phyloP scores from a whole-genome alignment of 2,113 vertebrate species.

The Galemys pyrenaicus region DNA sequence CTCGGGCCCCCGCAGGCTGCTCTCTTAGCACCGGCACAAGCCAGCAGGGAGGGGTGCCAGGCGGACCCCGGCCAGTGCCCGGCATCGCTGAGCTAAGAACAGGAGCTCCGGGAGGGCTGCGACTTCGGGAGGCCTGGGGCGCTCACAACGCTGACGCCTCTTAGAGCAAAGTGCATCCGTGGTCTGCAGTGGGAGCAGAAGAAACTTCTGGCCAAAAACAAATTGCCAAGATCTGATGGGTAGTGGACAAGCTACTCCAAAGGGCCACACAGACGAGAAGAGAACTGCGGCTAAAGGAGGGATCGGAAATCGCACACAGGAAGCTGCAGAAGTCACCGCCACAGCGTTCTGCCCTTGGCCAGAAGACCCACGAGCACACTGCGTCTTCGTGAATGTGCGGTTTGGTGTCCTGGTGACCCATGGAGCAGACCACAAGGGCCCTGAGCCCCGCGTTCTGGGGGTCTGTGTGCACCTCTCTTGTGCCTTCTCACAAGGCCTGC shows the following conservation, averaged over 20 bases:
- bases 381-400: not conserved
- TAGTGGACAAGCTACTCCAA: slow-evolving; percentile 50
- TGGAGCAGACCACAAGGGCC: not conserved
- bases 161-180: slow-evolving; percentile 51
- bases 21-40: not conserved
- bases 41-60: not conserved
- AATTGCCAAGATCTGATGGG: not conserved
- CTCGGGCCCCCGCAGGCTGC: not conserved
- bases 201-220: slow-evolving; percentile 57
- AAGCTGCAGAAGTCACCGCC: slow-evolving; percentile 3
- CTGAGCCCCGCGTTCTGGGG: not conserved
- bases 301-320: not conserved
- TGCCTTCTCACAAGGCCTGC: not conserved
- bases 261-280: slow-evolving; percentile 1
- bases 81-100: not conserved
- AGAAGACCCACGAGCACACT: not conserved
- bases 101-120: slow-evolving; percentile 20
- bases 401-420: not conserved
- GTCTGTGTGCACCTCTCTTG: not conserved
- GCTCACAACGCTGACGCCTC: not conserved
- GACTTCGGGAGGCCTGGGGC: not conserved
- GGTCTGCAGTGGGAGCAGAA: not conserved
- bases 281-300: not conserved
- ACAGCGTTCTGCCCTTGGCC: not conserved
- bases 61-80: not conserved